These are phyloP conservation scores for Campopleginae sp. DNA, from an alignment of 2,888 invertebrate genomes.

Conservation along the genomic window DNA sequence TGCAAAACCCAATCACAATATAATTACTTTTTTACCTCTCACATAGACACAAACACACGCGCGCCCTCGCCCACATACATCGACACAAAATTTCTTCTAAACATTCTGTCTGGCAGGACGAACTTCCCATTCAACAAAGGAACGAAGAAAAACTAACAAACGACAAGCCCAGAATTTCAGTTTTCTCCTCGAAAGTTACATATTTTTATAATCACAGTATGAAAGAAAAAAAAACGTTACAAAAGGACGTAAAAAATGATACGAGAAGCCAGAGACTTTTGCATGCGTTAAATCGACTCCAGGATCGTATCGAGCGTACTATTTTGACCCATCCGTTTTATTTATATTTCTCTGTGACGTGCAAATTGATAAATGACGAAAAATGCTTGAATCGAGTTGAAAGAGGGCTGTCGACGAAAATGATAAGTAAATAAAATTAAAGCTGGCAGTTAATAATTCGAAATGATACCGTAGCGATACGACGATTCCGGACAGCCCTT, in stretches of 20 bases:
- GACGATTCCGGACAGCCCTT: conserved; percentile 25
- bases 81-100: conserved; percentile 43
- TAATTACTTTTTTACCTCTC: conserved; percentile 54
- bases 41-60: conserved; percentile 31
- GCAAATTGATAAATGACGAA: conserved; percentile 10
- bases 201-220: conserved; percentile 57
- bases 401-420: background rate
- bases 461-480: conserved; percentile 17
- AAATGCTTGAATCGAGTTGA: conserved; percentile 28
- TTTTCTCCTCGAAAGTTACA: conserved; percentile 46
- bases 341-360: conserved; percentile 17
- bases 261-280: background rate
- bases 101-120: conserved; percentile 43
- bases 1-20: conserved; percentile 43
- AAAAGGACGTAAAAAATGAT: conserved; percentile 3
- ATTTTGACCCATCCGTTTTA: conserved; percentile 2
- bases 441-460: conserved; percentile 15
- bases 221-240: background rate
- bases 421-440: background rate
- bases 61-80: conserved; percentile 25
- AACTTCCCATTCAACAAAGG: conserved; percentile 16
- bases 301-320: conserved; percentile 9
- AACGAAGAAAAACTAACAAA: background rate
- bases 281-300: conserved; percentile 13
- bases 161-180: conserved; percentile 18